A percentile compares a stretch with the other conserved stretches of the same genome.
These are phyloP conservation scores for Drosophila paranaensis DNA, from an alignment of 2,888 invertebrate species.

Conservation along the genomic window DNA sequence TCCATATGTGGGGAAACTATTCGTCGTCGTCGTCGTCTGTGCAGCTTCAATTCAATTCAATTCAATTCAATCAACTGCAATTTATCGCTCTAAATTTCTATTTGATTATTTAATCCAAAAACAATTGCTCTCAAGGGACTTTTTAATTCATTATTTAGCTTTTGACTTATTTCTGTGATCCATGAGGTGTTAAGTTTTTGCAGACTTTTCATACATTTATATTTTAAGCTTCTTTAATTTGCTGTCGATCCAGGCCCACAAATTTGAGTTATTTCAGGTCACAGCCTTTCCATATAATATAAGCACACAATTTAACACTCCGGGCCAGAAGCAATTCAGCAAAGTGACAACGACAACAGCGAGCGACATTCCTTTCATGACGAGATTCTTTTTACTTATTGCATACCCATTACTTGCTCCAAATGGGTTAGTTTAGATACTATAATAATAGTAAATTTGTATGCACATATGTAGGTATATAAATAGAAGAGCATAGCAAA, in stretches of 20 bases:
- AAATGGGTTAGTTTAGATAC: neutral
- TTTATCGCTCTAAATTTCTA: slow-evolving; percentile 5
- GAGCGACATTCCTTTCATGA: slow-evolving; percentile 27
- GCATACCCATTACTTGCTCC: neutral
- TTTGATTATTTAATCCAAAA: slow-evolving; percentile 8
- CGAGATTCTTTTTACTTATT: neutral
- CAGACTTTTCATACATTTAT: too few species aligned
- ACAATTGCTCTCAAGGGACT: neutral
- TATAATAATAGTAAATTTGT: neutral
- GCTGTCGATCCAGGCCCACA: too few species aligned
- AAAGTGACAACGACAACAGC: slow-evolving; percentile 23
- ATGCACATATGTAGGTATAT: too few species aligned
- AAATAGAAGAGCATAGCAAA: too few species aligned
- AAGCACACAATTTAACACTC: slow-evolving; percentile 38
- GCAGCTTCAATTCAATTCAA: slow-evolving; percentile 3
- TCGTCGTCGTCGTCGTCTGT: neutral
- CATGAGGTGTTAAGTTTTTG: neutral
- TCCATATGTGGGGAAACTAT: neutral
- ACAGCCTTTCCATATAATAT: slow-evolving; percentile 6
- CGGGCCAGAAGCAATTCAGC: slow-evolving; percentile 29
- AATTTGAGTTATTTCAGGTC: slow-evolving; percentile 3
- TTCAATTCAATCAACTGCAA: slow-evolving; percentile 8
- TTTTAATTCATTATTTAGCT: slow-evolving; percentile 3
- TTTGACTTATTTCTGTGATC: neutral
- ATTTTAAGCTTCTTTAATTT: too few species aligned